Percentiles rank a stretch among this genome's conserved stretches.
phyloP scores from a whole-genome alignment of 2,113 vertebrate genomes.

The Bothrops jararaca region DNA sequence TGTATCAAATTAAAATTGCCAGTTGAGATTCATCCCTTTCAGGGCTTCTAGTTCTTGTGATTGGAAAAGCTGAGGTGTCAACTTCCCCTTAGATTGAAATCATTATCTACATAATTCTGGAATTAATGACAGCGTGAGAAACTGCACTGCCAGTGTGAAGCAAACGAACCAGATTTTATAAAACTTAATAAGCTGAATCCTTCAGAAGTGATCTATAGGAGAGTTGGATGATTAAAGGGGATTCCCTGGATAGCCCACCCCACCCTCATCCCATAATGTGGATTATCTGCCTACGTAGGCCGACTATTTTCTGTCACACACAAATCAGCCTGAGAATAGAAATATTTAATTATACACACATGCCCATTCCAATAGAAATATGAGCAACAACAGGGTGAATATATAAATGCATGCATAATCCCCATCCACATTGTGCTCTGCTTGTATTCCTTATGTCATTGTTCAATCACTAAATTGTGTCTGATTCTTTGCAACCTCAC shows the following conservation, averaged over 20 bases:
- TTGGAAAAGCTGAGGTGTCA: conserved; percentile 9
- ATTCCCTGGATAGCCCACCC: neutral
- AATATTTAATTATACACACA: too few relatives aligned
- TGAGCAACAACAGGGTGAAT: too few relatives aligned
- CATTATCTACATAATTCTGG: conserved; percentile 3
- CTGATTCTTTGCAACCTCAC: too few relatives aligned
- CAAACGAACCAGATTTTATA: neutral
- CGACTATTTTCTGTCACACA: too few relatives aligned
- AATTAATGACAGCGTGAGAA: conserved; percentile 10
- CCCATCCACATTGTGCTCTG: too few relatives aligned
- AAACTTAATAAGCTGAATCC: neutral
- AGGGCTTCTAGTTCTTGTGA: neutral
- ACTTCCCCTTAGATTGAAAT: neutral
- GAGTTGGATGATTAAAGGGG: neutral
- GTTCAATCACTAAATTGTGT: too few relatives aligned
- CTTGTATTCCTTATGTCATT: too few relatives aligned
- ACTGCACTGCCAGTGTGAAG: neutral
- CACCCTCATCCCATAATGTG: too few relatives aligned
- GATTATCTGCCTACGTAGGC: too few relatives aligned
- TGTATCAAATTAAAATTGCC: conserved; percentile 24
- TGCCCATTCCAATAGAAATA: too few relatives aligned
- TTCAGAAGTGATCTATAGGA: neutral
- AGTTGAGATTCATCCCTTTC: conserved; percentile 20
- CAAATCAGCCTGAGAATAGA: too few relatives aligned
- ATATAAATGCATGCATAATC: too few relatives aligned